Evolutionary conservation across 2,113 vertebrate genomes (phyloP).

Genomic region (Semnopithecus entellus): DNA sequence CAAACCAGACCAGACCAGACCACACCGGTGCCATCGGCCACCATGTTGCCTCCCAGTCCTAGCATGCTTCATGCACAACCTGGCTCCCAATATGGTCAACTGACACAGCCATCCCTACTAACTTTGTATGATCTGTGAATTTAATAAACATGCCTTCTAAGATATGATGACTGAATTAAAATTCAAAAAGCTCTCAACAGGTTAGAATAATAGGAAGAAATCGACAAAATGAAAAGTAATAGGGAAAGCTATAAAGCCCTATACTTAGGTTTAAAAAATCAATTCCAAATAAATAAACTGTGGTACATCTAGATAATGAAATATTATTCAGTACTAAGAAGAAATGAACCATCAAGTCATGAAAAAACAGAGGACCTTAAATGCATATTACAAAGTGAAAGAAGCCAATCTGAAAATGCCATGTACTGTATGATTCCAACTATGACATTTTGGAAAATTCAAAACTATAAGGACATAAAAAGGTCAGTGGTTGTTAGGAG

Average conservation of each 20-base stretch:
- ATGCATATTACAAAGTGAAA: not conserved
- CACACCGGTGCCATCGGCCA: not conserved
- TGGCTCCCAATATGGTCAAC: not conserved
- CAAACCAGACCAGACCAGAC: not conserved
- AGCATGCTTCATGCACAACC: not conserved
- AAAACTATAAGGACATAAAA: not conserved
- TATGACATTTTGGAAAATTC: not conserved
- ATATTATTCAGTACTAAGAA: not conserved
- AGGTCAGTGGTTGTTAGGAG: not conserved
- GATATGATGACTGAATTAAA: constrained; percentile 13
- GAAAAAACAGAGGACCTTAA: not conserved
- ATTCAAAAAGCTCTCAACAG: constrained; percentile 23
- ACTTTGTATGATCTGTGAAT: constrained; percentile 29
- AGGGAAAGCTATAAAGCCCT: not conserved
- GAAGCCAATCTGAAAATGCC: not conserved
- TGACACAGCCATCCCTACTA: not conserved
- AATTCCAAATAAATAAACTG: not conserved
- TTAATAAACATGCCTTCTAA: constrained; percentile 12
- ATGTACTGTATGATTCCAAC: not conserved
- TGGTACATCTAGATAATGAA: not conserved
- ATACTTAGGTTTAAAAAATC: not conserved
- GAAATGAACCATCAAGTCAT: not conserved
- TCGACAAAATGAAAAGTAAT: constrained; percentile 28
- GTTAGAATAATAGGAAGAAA: constrained; percentile 28
- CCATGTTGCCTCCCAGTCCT: not conserved